These are phyloP conservation scores for Ramazzottius varieornatus DNA, from an alignment of 2,888 invertebrate genomes.

Conservation along the genomic window DNA sequence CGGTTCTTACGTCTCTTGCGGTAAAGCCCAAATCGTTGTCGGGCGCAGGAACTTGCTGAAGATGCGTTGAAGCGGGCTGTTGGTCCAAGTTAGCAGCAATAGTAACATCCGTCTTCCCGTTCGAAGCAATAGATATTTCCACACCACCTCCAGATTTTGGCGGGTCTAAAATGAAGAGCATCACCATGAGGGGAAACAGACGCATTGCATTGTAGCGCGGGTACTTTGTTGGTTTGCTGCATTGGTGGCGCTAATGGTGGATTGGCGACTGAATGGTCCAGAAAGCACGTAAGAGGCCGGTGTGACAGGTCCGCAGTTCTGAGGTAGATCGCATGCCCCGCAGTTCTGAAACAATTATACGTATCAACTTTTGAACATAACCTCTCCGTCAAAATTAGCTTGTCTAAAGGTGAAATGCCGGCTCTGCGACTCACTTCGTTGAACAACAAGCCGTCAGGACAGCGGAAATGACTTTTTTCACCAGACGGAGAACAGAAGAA, in stretches of 20 bases:
- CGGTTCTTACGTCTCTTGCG: not conserved
- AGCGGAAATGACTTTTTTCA: not conserved
- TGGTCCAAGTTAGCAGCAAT: not conserved
- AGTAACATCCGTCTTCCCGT: not conserved
- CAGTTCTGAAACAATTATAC: not conserved
- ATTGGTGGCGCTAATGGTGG: not conserved
- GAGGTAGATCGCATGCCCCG: slow-evolving; percentile 3
- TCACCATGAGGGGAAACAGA: not conserved
- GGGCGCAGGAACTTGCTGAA: not conserved
- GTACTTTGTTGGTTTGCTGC: not conserved
- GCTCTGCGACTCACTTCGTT: not conserved
- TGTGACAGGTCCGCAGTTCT: slow-evolving; percentile 1
- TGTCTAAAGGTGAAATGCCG: not conserved
- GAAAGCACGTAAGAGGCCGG: slow-evolving; percentile 2
- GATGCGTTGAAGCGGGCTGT: not conserved
- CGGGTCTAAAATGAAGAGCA: not conserved
- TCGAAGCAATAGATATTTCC: not conserved
- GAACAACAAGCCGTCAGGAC: not conserved
- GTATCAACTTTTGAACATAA: too few relatives aligned
- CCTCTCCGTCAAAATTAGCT: not conserved
- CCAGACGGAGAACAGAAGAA: not conserved
- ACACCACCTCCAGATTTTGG: not conserved
- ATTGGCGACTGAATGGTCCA: not conserved
- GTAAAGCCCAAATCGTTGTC: not conserved
- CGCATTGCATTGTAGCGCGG: not conserved